phyloP scores from a whole-genome alignment of 2,888 invertebrate genomes.

The Synanthedon myopaeformis region DNA sequence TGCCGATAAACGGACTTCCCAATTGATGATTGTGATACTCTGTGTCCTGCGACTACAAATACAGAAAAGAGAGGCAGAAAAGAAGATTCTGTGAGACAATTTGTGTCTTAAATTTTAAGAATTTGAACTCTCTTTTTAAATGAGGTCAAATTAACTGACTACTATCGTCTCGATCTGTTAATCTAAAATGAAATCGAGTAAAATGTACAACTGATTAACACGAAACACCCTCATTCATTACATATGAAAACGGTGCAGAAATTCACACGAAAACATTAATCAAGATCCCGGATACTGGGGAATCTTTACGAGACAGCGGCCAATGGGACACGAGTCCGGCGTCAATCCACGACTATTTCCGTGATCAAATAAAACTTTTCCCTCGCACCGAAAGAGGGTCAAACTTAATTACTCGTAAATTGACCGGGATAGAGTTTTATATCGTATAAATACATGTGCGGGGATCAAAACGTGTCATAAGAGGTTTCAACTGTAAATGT shows the following conservation, averaged over 20 bases:
- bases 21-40: too few species aligned
- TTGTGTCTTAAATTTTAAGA: too few species aligned
- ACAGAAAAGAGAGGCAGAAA: too few species aligned
- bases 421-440: constrained; percentile 60
- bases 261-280: constrained; percentile 33
- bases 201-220: not conserved
- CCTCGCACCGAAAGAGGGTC: constrained; percentile 60
- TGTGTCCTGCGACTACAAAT: too few species aligned
- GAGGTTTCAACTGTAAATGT: too few species aligned
- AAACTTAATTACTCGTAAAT: constrained; percentile 69
- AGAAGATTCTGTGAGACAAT: too few species aligned
- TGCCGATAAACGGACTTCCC: too few species aligned
- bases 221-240: not conserved
- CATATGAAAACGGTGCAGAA: constrained; percentile 10
- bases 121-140: too few species aligned
- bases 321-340: constrained; percentile 50
- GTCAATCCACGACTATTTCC: constrained; percentile 45
- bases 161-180: too few species aligned
- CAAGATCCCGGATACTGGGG: constrained; percentile 29
- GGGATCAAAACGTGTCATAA: constrained; percentile 43
- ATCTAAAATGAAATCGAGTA: too few species aligned
- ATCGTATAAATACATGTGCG: constrained; percentile 42
- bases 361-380: constrained; percentile 62
- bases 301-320: constrained; percentile 42
- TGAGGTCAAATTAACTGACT: too few species aligned